These are phyloP conservation scores for Cettia cetti DNA, from an alignment of 2,113 vertebrate species.

Conservation along the genomic window DNA sequence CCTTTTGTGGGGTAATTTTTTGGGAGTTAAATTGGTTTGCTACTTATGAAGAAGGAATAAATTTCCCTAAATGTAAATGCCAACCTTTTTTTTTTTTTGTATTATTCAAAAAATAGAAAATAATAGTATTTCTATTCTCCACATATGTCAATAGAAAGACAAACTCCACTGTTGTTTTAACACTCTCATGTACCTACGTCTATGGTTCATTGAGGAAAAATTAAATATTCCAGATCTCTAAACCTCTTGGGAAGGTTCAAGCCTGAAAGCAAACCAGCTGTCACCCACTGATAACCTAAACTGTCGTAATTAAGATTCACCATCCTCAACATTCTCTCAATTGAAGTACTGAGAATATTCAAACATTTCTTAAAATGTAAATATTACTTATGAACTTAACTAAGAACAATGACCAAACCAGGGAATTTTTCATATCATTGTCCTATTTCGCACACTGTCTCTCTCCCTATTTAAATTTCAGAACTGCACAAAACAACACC, in stretches of 20 bases:
- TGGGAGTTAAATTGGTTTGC: not conserved
- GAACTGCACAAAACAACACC: not conserved
- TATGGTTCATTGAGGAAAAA: not conserved
- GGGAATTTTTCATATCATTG: not conserved
- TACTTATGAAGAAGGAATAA: not conserved
- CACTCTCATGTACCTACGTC: not conserved
- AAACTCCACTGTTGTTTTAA: not conserved
- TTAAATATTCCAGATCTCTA: not conserved
- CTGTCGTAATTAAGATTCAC: not conserved
- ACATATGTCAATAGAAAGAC: not conserved
- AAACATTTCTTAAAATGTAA: not conserved
- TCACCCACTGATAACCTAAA: not conserved
- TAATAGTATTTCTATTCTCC: not conserved
- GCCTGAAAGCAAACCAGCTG: not conserved
- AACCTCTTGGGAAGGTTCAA: not conserved
- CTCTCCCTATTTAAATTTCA: not conserved
- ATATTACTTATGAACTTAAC: not conserved
- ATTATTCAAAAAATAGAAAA: not conserved
- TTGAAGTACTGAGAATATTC: not conserved
- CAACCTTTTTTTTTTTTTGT: not conserved
- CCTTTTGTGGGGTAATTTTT: not conserved
- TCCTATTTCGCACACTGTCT: not conserved
- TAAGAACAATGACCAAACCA: not conserved
- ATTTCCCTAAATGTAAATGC: not conserved
- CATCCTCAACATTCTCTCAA: not conserved